Evolutionary conservation across 2,888 invertebrate species (phyloP).

Genomic region (Halictus quadricinctus): DNA sequence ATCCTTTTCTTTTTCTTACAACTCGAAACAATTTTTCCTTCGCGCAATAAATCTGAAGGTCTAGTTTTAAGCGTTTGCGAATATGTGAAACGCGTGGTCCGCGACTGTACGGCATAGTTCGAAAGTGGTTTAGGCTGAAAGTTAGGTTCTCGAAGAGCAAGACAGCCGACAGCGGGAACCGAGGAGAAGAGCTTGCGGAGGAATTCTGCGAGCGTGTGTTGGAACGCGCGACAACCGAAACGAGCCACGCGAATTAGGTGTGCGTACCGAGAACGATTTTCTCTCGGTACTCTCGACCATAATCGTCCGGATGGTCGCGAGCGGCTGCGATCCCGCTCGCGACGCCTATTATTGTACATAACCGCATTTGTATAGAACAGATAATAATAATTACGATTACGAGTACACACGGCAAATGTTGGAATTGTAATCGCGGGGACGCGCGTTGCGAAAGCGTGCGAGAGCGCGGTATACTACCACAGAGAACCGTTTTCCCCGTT

Average conservation of each 20-base stretch:
- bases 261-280: background rate
- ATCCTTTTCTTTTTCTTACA: too few relatives aligned
- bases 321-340: conserved; percentile 11
- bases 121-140: background rate
- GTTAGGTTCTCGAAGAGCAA: background rate
- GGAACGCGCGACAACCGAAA: conserved; percentile 11
- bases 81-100: background rate
- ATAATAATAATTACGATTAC: conserved; percentile 47
- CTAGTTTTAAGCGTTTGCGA: background rate
- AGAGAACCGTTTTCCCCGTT: too few relatives aligned
- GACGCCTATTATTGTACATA: conserved; percentile 53
- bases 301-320: background rate
- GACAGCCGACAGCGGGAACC: background rate
- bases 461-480: background rate
- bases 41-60: background rate
- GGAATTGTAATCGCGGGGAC: conserved; percentile 23
- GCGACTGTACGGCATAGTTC: background rate
- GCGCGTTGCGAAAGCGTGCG: background rate
- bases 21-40: too few relatives aligned
- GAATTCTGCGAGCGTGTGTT: background rate
- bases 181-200: background rate
- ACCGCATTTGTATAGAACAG: conserved; percentile 57
- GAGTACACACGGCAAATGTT: conserved; percentile 21
- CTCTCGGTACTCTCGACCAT: background rate
- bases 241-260: background rate